These are phyloP conservation scores for Theocolax elegans DNA, from an alignment of 1,140 invertebrate genomes.

Conservation along the genomic window DNA sequence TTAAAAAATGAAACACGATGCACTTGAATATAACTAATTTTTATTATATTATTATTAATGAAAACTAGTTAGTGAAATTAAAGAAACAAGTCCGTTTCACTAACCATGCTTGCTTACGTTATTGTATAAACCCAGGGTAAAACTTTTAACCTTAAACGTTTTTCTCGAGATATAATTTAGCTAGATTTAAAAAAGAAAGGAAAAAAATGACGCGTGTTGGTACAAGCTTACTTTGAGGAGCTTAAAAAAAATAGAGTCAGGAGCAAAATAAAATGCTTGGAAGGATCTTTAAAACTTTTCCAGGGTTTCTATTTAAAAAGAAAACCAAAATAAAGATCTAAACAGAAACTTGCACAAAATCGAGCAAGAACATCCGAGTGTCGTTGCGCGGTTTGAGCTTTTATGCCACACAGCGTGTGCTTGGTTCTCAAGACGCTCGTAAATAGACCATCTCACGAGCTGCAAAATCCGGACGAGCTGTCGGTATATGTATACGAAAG, in stretches of 20 bases:
- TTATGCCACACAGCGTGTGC: not conserved
- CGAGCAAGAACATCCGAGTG: too few relatives aligned
- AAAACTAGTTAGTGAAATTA: too few relatives aligned
- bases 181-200: conserved; percentile 16
- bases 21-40: too few relatives aligned
- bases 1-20: too few relatives aligned
- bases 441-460: conserved; percentile 11
- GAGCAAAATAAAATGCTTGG: not conserved
- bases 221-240: conserved; percentile 10
- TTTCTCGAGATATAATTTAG: conserved; percentile 17
- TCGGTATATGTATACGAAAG: too few relatives aligned
- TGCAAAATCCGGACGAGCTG: too few relatives aligned
- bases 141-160: conserved; percentile 14
- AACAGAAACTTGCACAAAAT: not conserved
- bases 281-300: conserved; percentile 21
- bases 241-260: conserved; percentile 21
- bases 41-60: too few relatives aligned
- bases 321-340: too few relatives aligned
- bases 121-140: too few relatives aligned
- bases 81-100: too few relatives aligned
- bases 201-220: conserved; percentile 2
- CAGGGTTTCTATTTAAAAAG: not conserved
- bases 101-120: too few relatives aligned
- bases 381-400: not conserved
- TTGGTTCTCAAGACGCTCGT: conserved; percentile 1